These are phyloP conservation scores for Danaus chrysippus DNA, from an alignment of 2,888 invertebrate genomes.

Conservation along the genomic window DNA sequence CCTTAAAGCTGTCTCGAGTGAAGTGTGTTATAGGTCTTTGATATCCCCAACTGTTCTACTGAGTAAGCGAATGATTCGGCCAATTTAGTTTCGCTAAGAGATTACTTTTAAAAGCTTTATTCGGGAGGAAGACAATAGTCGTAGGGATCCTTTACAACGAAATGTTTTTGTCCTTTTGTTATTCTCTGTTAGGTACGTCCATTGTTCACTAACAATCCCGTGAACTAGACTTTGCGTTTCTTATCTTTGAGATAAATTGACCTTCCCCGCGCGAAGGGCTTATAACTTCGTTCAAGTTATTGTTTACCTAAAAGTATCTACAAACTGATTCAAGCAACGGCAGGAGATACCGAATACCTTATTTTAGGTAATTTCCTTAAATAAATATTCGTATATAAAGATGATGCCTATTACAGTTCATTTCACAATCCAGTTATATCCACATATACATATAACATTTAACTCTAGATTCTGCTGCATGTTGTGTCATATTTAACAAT, in stretches of 20 bases:
- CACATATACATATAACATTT: too few relatives aligned
- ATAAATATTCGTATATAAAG: too few relatives aligned
- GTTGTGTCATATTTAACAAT: too few relatives aligned
- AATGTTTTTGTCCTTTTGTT: constrained; percentile 23
- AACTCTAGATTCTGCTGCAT: too few relatives aligned
- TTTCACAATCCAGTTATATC: too few relatives aligned
- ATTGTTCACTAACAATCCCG: constrained; percentile 7
- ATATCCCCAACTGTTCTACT: constrained; percentile 11
- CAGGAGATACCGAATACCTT: too few relatives aligned
- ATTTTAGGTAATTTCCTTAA: too few relatives aligned
- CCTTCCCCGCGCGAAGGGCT: not conserved
- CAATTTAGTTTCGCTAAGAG: constrained; percentile 28
- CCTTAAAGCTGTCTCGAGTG: not conserved
- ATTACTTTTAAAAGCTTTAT: constrained; percentile 31
- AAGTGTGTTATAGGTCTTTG: constrained; percentile 1
- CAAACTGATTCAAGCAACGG: too few relatives aligned
- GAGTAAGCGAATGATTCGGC: constrained; percentile 28
- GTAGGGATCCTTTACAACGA: constrained; percentile 23
- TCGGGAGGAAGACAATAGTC: constrained; percentile 29
- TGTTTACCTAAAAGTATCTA: too few relatives aligned
- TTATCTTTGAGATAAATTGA: constrained; percentile 6
- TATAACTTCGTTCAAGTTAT: too few relatives aligned
- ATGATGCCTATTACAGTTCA: too few relatives aligned
- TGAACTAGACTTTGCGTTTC: constrained; percentile 12
- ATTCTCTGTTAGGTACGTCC: constrained; percentile 16